Conservation (phyloP, 2,113 vertebrate genomes). For the Heterotilapia buettikoferi region DNA sequence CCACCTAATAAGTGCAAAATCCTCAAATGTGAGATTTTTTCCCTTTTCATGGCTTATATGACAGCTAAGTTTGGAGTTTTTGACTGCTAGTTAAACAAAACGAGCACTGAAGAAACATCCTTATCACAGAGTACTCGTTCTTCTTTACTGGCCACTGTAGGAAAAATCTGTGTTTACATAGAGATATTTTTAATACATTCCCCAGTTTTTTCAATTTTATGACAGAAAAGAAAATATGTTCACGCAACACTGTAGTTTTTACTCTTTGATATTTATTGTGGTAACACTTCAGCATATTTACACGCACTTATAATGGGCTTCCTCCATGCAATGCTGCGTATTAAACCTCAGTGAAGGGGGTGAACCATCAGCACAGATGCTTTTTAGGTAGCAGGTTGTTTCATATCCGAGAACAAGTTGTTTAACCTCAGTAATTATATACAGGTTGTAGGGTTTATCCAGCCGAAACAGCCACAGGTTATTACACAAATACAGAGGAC, state of each 20-base stretch:
- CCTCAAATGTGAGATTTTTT: neutral
- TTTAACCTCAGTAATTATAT: neutral
- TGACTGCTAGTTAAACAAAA: neutral
- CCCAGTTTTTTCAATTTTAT: neutral
- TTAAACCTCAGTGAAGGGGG: neutral
- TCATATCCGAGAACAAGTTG: neutral
- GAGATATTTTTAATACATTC: neutral
- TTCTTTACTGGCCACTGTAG: neutral
- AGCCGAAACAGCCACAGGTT: fast-evolving
- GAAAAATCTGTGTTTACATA: neutral
- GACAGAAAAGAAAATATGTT: fast-evolving
- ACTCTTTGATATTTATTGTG: fast-evolving
- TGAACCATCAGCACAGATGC: neutral
- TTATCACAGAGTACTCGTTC: fast-evolving
- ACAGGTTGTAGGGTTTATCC: fast-evolving
- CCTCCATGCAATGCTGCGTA: fast-evolving
- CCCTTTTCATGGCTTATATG: fast-evolving
- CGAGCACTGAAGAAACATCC: neutral
- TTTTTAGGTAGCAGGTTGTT: neutral
- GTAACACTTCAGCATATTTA: neutral
- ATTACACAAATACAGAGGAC: neutral
- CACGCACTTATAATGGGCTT: neutral
- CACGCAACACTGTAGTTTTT: neutral
- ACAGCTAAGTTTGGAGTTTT: neutral
- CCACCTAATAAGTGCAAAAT: neutral